Conservation (phyloP, 2,113 vertebrate species). For the Cercopithecus mona region DNA sequence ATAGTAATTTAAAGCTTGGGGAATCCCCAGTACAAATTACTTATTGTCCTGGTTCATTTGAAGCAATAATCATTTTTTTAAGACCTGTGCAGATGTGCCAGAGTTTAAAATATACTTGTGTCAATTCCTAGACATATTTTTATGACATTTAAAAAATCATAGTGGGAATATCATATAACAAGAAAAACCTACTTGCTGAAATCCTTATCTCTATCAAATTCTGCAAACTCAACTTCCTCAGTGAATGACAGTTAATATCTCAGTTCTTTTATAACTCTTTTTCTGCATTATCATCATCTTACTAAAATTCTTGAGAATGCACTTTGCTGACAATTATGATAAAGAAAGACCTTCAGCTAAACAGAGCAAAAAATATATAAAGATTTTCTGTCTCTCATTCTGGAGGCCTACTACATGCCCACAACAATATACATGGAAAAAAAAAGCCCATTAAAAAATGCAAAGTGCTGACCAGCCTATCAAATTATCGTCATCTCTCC, state of each 20-base stretch:
- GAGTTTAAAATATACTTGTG: conserved; percentile 47
- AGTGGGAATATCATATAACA: conserved; percentile 45
- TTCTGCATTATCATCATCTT: conserved; percentile 63
- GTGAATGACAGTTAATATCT: conserved; percentile 46
- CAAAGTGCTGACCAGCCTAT: background rate
- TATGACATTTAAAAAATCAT: conserved; percentile 51
- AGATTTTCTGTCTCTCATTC: conserved; percentile 50
- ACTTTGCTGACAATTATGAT: conserved; percentile 43
- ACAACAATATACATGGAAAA: background rate
- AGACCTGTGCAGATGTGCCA: background rate
- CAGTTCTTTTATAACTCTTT: conserved; percentile 30
- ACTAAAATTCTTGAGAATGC: conserved; percentile 45
- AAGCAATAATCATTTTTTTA: conserved; percentile 13
- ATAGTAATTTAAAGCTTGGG: conserved; percentile 27
- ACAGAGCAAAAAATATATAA: conserved; percentile 51
- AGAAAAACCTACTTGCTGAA: conserved; percentile 51
- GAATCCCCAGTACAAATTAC: background rate
- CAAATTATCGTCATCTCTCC: conserved; percentile 12
- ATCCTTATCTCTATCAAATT: conserved; percentile 57
- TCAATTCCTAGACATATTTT: conserved; percentile 36
- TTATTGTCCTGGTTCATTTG: conserved; percentile 39
- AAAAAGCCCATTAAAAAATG: conserved; percentile 27
- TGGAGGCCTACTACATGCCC: background rate
- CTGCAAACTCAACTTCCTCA: conserved; percentile 57
- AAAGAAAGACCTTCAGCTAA: conserved; percentile 42